These are phyloP conservation scores for Carollia perspicillata DNA, from an alignment of 2,113 vertebrate genomes.

Conservation along the genomic window DNA sequence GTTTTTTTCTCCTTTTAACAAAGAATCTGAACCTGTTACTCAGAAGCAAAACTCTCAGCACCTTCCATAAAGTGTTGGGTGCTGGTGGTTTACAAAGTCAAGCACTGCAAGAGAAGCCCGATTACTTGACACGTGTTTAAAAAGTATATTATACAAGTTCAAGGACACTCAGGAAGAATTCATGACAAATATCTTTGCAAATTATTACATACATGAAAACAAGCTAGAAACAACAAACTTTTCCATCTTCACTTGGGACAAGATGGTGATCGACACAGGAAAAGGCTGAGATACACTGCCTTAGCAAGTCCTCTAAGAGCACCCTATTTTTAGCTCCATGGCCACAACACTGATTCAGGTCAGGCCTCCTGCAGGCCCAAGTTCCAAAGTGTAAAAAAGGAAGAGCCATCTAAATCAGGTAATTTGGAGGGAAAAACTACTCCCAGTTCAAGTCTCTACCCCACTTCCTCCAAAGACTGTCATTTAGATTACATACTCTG, in stretches of 20 bases:
- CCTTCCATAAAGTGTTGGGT: neutral
- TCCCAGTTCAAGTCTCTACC: neutral
- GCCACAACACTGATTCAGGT: conserved; percentile 65
- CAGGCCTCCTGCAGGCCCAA: conserved; percentile 56
- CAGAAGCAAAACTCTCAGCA: conserved; percentile 44
- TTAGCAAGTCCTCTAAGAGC: conserved; percentile 62
- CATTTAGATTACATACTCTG: neutral
- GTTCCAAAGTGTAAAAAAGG: conserved; percentile 31
- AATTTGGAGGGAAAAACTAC: conserved; percentile 22
- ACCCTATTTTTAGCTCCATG: conserved; percentile 70
- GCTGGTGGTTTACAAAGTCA: neutral
- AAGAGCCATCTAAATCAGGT: conserved; percentile 42
- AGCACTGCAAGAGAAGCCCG: neutral
- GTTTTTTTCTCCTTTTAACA: conserved; percentile 25
- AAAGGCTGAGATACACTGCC: conserved; percentile 32
- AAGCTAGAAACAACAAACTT: conserved; percentile 21
- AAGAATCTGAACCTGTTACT: conserved; percentile 26
- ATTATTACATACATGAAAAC: conserved; percentile 20
- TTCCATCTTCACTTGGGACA: conserved; percentile 7
- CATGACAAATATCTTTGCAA: neutral
- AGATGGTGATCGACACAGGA: conserved; percentile 26
- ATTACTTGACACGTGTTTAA: conserved; percentile 11
- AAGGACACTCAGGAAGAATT: neutral
- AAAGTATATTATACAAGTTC: neutral
- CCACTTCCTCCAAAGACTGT: neutral